A percentile compares a stretch with the other conserved stretches of the same genome.
These are phyloP conservation scores for Cisticola juncidis DNA, from an alignment of 2,113 vertebrate species.

Conservation along the genomic window DNA sequence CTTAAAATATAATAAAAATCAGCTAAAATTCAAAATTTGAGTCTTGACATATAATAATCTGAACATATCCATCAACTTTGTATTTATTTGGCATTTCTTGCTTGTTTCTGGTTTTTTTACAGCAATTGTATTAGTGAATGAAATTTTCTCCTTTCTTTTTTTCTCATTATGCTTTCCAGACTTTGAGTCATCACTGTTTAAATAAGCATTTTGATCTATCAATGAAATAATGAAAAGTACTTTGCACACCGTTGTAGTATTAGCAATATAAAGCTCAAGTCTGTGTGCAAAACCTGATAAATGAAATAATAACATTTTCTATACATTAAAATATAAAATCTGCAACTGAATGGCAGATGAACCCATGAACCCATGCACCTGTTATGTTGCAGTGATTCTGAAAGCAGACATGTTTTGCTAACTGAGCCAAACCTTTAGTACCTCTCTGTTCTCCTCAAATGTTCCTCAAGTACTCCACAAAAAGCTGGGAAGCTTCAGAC, in stretches of 20 bases:
- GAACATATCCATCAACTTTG: neutral
- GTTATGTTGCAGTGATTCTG: neutral
- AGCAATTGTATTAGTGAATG: neutral
- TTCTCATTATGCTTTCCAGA: neutral
- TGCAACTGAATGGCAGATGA: neutral
- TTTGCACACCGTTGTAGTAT: neutral
- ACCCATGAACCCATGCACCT: neutral
- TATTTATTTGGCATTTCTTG: neutral
- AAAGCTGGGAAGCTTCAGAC: neutral
- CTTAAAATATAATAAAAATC: neutral
- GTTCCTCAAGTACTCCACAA: neutral
- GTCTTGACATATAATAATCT: neutral
- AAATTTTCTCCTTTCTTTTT: neutral
- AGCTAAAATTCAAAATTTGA: neutral
- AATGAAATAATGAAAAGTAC: neutral
- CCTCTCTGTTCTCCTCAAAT: neutral
- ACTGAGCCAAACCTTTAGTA: neutral
- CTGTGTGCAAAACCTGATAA: neutral
- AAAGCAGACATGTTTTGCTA: neutral
- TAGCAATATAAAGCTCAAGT: neutral
- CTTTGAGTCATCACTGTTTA: neutral
- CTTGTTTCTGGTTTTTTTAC: neutral
- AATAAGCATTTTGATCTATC: neutral
- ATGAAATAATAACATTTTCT: neutral
- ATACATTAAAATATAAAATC: neutral